These are phyloP conservation scores for Drosophila colorata DNA, from an alignment of 2,888 invertebrate species.

Conservation along the genomic window DNA sequence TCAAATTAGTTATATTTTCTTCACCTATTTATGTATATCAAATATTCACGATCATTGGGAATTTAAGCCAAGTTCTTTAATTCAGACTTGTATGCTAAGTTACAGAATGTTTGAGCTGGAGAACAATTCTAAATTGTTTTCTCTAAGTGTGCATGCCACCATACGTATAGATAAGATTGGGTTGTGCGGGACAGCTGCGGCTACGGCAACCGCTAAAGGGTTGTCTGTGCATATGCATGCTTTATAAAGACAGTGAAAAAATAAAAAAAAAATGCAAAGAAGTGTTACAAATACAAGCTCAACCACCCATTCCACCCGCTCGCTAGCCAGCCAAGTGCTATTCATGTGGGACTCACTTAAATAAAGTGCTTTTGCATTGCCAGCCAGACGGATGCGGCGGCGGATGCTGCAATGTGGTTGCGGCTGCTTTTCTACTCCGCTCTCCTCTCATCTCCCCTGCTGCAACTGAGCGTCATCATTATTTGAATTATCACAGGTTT, in stretches of 20 bases:
- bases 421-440: slow-evolving; percentile 30
- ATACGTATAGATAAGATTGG: slow-evolving; percentile 15
- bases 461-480: slow-evolving; percentile 53
- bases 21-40: background rate
- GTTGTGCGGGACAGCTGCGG: slow-evolving; percentile 27
- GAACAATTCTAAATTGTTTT: background rate
- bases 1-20: too few species aligned
- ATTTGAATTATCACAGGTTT: slow-evolving; percentile 76
- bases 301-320: slow-evolving; percentile 33
- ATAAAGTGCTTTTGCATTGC: slow-evolving; percentile 80
- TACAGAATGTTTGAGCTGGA: too few species aligned
- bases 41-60: too few species aligned
- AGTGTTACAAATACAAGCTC: slow-evolving; percentile 76
- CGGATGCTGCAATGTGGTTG: slow-evolving; percentile 63
- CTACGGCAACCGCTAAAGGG: slow-evolving; percentile 26
- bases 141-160: slow-evolving; percentile 2
- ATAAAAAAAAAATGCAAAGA: slow-evolving; percentile 64
- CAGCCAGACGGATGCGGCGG: slow-evolving; percentile 56
- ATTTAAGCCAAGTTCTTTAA: too few species aligned
- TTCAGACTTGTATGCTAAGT: too few species aligned
- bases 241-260: slow-evolving; percentile 63
- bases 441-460: slow-evolving; percentile 1
- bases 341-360: slow-evolving; percentile 81
- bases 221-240: slow-evolving; percentile 41
- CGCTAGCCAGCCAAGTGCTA: slow-evolving; percentile 62